phyloP scores from a whole-genome alignment of 2,113 vertebrate genomes.

The Pterocles gutturalis region DNA sequence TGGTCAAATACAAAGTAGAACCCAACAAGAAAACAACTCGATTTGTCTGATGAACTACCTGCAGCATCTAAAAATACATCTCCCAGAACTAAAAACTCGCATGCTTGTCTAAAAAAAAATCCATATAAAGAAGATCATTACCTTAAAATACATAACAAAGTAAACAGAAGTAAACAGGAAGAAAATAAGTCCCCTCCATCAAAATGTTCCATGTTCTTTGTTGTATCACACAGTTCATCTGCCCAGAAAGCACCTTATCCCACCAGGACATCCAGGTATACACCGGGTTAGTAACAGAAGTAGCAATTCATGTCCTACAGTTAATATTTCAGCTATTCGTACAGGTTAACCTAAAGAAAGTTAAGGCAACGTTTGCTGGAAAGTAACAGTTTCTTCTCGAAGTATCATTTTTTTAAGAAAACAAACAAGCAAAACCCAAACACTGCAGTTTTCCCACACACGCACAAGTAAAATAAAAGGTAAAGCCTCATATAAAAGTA shows the following conservation, averaged over 20 bases:
- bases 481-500: too few species aligned
- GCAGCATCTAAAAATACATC: not conserved
- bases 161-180: not conserved
- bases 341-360: not conserved
- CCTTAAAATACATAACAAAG: not conserved
- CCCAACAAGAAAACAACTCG: not conserved
- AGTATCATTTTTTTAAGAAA: not conserved
- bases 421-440: not conserved
- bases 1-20: conserved; percentile 35
- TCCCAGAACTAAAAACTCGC: not conserved
- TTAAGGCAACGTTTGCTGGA: not conserved
- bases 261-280: not conserved
- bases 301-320: not conserved
- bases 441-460: not conserved
- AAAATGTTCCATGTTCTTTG: fast-evolving
- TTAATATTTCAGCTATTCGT: not conserved
- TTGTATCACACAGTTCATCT: not conserved
- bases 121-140: too few species aligned
- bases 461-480: not conserved
- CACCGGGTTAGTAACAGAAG: not conserved
- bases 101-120: not conserved
- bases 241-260: not conserved
- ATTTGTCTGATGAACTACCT: not conserved
- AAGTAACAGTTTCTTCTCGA: not conserved
- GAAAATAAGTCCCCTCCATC: not conserved